Evolutionary conservation across 1,140 invertebrate genomes (phyloP).

Genomic region (Scaptodrosophila lebanonensis): DNA sequence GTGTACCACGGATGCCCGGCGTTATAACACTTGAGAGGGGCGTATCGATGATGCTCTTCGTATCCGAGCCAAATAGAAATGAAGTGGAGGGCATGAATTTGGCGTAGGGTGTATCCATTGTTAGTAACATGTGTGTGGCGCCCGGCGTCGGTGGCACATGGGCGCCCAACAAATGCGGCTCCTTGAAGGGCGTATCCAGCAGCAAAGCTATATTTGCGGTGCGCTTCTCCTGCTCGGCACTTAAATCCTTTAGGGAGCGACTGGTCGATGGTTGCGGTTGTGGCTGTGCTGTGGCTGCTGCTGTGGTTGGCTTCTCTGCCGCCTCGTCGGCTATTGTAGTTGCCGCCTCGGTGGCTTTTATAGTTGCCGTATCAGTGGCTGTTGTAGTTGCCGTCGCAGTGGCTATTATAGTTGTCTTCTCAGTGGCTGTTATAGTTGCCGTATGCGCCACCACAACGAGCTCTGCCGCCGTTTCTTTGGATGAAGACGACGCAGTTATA

Average conservation of each 20-base stretch:
- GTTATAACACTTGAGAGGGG: conserved; percentile 70
- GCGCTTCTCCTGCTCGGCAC: conserved; percentile 7
- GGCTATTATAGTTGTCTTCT: not conserved
- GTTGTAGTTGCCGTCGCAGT: no score
- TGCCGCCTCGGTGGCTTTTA: no score
- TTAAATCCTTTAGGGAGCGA: no score
- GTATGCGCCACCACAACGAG: no score
- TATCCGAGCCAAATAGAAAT: conserved; percentile 65
- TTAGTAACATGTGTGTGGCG: conserved; percentile 13
- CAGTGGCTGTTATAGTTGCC: not conserved
- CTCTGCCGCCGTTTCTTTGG: no score
- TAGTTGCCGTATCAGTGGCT: no score
- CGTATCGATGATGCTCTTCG: conserved; percentile 66
- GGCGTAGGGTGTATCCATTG: conserved; percentile 43
- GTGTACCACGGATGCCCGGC: conserved; percentile 60
- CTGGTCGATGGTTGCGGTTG: no score
- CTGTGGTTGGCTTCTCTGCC: no score
- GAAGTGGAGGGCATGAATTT: conserved; percentile 46
- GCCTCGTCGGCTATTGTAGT: no score
- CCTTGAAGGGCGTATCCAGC: conserved; percentile 62
- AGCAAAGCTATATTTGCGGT: conserved; percentile 49
- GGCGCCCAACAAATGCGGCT: conserved; percentile 1
- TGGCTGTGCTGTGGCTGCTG: no score
- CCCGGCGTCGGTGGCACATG: conserved; percentile 60
- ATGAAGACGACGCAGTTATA: no score